Evolutionary conservation across 2,888 invertebrate genomes (phyloP), one percentile per base, ranked within the genome.

Genomic region (Synanthedon andrenaeformis): DNA sequence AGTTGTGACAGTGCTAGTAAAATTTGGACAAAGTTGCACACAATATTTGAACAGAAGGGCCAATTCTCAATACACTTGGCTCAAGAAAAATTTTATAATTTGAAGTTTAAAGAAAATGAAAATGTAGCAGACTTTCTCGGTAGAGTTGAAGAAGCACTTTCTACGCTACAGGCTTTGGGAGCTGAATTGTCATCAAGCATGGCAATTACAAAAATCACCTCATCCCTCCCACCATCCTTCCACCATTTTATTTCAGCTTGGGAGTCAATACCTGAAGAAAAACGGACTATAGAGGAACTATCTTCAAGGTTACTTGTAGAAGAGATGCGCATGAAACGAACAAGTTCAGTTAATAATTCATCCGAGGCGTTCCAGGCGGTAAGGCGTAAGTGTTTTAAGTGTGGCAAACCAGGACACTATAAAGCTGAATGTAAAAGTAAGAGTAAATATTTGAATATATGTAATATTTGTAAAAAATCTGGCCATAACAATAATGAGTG

Each of bases 261-360:
- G 49, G 49, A 49, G 10, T 49, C 49, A 17, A 5, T 49, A 14
- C 49, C 13, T 3, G 17, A 10, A 42, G 41, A 56, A 52, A 52
- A 55, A 48, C n/a, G 41, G 10, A 53, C 41, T 50, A 48, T 53
- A 14, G 45, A 41, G 28, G 51, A 49, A 41, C 14, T 53, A 42
- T 45, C 51, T 49, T 42, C 49, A 4, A 50, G 54, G 11, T 23
- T 55, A 12, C 13, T 54, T 42, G 53, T 58, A 4, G 53, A 55
- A 51, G 51, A 51, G 42, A 53, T 53, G n/a, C 12, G 54, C 52
- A 48, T 13, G 12, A n/a, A 12, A 49, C 8, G 11, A 5, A 42
- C 12, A 42, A 42, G 13, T 42, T n/a, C n/a, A 4, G 42, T n/a
- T 3, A 13, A 1, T n/a, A 13, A 42, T 12, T 4, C 42, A n/a